phyloP scores from a whole-genome alignment of 2,113 vertebrate species.

The Castor canadensis region DNA sequence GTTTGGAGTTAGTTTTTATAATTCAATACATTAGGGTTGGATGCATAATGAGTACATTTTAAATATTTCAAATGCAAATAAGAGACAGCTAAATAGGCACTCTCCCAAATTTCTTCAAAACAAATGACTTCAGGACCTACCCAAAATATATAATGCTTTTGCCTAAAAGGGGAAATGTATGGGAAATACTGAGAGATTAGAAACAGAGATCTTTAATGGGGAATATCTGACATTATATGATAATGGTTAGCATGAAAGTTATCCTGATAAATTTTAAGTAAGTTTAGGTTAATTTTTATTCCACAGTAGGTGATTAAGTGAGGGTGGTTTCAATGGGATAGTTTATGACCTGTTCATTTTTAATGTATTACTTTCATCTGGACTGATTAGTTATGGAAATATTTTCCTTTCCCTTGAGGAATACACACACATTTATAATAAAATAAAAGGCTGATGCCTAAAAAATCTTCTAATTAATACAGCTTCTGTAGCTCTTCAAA shows the following conservation, averaged over 20 bases:
- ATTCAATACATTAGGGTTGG: slow-evolving; percentile 55
- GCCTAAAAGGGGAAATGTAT: slow-evolving; percentile 23
- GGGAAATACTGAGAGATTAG: slow-evolving; percentile 30
- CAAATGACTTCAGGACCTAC: slow-evolving; percentile 33
- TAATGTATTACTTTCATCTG: slow-evolving; percentile 42
- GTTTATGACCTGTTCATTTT: slow-evolving; percentile 41
- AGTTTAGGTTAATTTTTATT: slow-evolving; percentile 46
- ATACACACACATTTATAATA: neutral
- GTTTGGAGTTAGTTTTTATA: slow-evolving; percentile 64
- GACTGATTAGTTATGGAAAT: slow-evolving; percentile 53
- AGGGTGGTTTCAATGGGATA: slow-evolving; percentile 2
- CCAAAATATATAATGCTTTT: slow-evolving; percentile 57
- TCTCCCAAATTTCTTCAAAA: slow-evolving; percentile 43
- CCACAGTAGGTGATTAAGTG: slow-evolving; percentile 7
- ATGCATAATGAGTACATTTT: slow-evolving; percentile 56
- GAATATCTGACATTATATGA: slow-evolving; percentile 25
- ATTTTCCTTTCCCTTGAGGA: slow-evolving; percentile 16
- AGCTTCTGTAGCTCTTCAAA: slow-evolving; percentile 40
- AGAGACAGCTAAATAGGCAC: slow-evolving; percentile 41
- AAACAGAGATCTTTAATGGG: slow-evolving; percentile 30
- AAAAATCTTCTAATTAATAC: slow-evolving; percentile 47
- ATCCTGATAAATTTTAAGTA: slow-evolving; percentile 30
- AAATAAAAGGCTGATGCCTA: slow-evolving; percentile 42
- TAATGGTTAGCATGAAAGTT: neutral
- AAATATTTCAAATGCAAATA: slow-evolving; percentile 64